Evolutionary conservation across 2,797 vertebrate genomes (phyloP), one percentile per base, ranked within the genome.

Genomic region (Clarias laeviceps): DNA sequence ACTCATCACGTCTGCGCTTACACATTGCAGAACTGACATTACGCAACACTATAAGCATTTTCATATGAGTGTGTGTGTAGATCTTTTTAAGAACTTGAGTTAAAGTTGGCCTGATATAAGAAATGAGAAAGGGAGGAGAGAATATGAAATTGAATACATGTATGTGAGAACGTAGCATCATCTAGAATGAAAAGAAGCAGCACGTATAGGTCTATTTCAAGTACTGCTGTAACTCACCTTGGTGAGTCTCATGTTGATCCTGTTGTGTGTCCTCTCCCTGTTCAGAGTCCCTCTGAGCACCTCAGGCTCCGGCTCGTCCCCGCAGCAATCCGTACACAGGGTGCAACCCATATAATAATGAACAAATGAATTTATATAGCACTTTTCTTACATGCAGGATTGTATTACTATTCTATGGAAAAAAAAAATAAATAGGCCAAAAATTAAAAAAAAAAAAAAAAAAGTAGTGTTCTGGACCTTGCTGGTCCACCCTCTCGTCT

Each of bases 301-400:
- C 89, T 94, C 90, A 0, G 90, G 88, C 84, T 90, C 94, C 85
- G 92, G 93, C 89, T 93, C 93, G 91, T 94, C 93, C 91, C 92
- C 94, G 18, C 94, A 95, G 91, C 92, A 94, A 89, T 94, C 94
- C 77, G 88, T 91, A 82, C 94, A 94, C 92, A 95, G 92, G 92
- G 93, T 89, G 82, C 95, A 96, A 94, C 95, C 95, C 95, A 96
- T 96, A 93, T 90, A 92, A 82, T 34, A 69, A 34, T n/a, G 37
- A 8, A 54, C 56, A 40, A 11, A 59, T 40, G 9, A n/a, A n/a
- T 32, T 57, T 69, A 59, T 9, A 3, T 17, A 17, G 32, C 57
- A 57, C 18, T 32, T 59, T 68, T 57, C 11, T 56, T 82, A 72
- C 29, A 11, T 56, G 70, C 15, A 40, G 18, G 65, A 70, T 27